Base-by-base conservation (phyloP, 2,888 invertebrate species). In the Nomada ruficornis region DNA sequence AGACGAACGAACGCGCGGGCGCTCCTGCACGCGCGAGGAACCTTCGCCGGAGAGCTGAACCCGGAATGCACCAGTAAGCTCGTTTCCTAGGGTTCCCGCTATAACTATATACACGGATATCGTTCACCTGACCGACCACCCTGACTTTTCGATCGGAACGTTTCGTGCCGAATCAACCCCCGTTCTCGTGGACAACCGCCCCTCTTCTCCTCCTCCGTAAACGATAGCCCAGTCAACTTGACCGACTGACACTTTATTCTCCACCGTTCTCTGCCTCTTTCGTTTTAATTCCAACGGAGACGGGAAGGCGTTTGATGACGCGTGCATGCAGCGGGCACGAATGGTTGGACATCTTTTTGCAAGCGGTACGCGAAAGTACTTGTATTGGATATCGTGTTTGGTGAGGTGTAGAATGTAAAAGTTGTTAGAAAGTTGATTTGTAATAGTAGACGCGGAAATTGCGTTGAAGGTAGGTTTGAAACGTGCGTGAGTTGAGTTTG, bases 1-100 rank as follows among this genome's bases (percentile, higher is more conserved):
- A 88, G 89, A 88, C 86, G 89, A 88, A 86, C 90, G 90, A 90
- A 89, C 90, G 90, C 88, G 88, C 88, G 89, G 84, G 85, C 86
- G 87, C 87, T 84, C 82, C 80, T 86, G 85, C 87, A 86, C 88
- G 89, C 88, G 83, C 87, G 88, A 87, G 88, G 83, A 85, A 81
- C 87, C 85, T 87, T 88, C 86, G 88, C 86, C 86, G 77, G 86
- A 84, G 86, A 80, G 87, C 77, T 80, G 85, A 87, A 79, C 85
- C 87, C 73, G 77, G 87, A 86, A 88, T 88, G 83, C 89, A 88
- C 81, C 87, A 83, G 83, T 88, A 87, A 88, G 80, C 89, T 88
- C 82, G 89, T 88, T 88, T 86, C 87, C 88, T 88, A 82, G 82
- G 86, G 86, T 87, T 80, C 85, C 86, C 83, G 75, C 59, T 78